phyloP scores from a whole-genome alignment of 1,140 invertebrate species.

The Drosophila sp. region DNA sequence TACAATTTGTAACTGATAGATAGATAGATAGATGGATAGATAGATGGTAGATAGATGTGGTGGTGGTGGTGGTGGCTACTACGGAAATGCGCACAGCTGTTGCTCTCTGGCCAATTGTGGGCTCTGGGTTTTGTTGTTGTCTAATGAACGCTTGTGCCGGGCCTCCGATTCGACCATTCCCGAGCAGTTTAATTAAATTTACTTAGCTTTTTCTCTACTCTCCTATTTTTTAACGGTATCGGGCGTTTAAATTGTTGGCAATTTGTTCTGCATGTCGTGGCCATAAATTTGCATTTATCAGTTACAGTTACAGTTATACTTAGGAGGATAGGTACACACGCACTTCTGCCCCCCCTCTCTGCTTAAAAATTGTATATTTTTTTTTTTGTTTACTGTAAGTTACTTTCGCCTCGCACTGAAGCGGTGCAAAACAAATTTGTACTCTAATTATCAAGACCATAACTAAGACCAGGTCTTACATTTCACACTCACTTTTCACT shows the following conservation, averaged over 20 bases:
- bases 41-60: constrained; percentile 42
- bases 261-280: constrained; percentile 60
- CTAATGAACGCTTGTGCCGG: constrained; percentile 61
- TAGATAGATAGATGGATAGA: constrained; percentile 36
- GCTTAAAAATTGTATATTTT: not conserved
- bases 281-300: constrained; percentile 74
- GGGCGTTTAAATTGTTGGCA: constrained; percentile 68
- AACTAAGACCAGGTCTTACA: constrained; percentile 42
- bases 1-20: constrained; percentile 77
- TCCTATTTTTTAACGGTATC: constrained; percentile 57
- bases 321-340: constrained; percentile 27
- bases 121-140: constrained; percentile 6
- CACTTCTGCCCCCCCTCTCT: constrained; percentile 19
- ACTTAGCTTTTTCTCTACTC: constrained; percentile 20
- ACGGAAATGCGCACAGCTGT: constrained; percentile 64
- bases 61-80: constrained; percentile 12
- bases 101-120: constrained; percentile 22
- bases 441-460: constrained; percentile 70
- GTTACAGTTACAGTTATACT: constrained; percentile 57
- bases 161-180: constrained; percentile 6
- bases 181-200: constrained; percentile 63
- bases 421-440: constrained; percentile 66
- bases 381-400: constrained; percentile 25
- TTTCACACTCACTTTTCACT: constrained; percentile 62
- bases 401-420: constrained; percentile 72